A percentile compares a stretch with the other conserved stretches of the same genome.
Conservation (phyloP, 2,888 invertebrate genomes). For the Cheilosia impressa region DNA sequence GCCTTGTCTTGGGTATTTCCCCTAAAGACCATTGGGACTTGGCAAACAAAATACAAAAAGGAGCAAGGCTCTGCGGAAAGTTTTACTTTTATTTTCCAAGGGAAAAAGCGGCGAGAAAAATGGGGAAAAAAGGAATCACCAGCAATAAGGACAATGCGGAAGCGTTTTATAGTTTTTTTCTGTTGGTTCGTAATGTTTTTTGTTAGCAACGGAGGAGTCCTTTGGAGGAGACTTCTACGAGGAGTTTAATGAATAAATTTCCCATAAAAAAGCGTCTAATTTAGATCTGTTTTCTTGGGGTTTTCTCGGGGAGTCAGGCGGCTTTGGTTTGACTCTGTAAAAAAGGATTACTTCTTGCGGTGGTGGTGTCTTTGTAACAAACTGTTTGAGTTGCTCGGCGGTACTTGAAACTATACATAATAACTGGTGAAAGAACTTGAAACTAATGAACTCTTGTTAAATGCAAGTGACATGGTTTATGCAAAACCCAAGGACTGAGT, state of each 20-base stretch:
- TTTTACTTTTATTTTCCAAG: conserved; percentile 30
- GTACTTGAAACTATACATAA: conserved; percentile 25
- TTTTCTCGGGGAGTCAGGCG: conserved; percentile 31
- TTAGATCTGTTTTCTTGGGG: conserved; percentile 70
- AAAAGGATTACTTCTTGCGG: conserved; percentile 64
- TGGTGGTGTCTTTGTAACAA: conserved; percentile 42
- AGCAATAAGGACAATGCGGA: conserved; percentile 75
- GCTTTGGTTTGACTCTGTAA: not conserved
- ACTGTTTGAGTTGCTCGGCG: conserved; percentile 45
- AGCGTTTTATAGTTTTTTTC: conserved; percentile 65
- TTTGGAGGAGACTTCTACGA: conserved; percentile 64
- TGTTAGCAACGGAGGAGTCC: conserved; percentile 47
- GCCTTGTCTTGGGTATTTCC: conserved; percentile 52
- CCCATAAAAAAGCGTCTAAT: conserved; percentile 74
- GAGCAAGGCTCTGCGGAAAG: conserved; percentile 50
- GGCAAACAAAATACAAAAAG: conserved; percentile 43
- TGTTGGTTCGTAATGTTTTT: conserved; percentile 4
- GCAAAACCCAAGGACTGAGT: not conserved
- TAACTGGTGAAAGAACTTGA: conserved; percentile 23
- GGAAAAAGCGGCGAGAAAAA: conserved; percentile 20
- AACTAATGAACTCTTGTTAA: conserved; percentile 54
- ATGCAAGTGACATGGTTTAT: conserved; percentile 28
- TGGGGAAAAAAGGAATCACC: conserved; percentile 27
- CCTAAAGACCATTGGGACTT: conserved; percentile 42
- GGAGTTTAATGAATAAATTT: conserved; percentile 75